A percentile compares a stretch with the other conserved stretches of the same genome.
phyloP scores from a whole-genome alignment of 2,113 vertebrate genomes.

The Sardina pilchardus region DNA sequence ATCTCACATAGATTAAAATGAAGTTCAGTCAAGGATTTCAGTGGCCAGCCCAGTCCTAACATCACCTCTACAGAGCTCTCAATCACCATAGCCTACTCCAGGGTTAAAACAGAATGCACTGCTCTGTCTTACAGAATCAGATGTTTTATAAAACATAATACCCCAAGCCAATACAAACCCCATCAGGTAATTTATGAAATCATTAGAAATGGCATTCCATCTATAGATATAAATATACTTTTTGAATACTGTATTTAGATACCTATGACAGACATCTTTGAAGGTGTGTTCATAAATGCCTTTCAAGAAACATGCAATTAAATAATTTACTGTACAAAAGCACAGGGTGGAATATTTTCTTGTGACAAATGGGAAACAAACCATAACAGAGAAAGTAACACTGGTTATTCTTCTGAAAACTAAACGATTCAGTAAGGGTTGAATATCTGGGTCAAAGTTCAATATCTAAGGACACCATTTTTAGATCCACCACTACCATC shows the following conservation, averaged over 20 bases:
- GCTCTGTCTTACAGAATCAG: slow-evolving; percentile 48
- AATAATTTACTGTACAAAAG: slow-evolving; percentile 75
- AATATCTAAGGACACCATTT: not conserved
- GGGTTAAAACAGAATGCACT: slow-evolving; percentile 29
- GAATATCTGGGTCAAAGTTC: not conserved
- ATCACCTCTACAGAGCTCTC: slow-evolving; percentile 34
- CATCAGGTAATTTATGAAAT: slow-evolving; percentile 51
- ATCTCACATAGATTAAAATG: slow-evolving; percentile 30
- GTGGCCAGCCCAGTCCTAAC: slow-evolving; percentile 39
- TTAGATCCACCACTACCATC: not conserved
- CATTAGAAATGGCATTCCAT: slow-evolving; percentile 39
- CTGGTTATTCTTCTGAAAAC: slow-evolving; percentile 7
- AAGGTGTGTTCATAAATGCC: slow-evolving; percentile 59
- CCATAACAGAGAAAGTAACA: slow-evolving; percentile 49
- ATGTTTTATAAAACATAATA: slow-evolving; percentile 45
- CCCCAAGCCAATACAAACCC: slow-evolving; percentile 42
- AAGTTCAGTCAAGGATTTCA: slow-evolving; percentile 24
- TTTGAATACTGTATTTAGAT: slow-evolving; percentile 57
- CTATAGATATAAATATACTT: slow-evolving; percentile 56
- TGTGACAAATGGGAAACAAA: slow-evolving; percentile 13
- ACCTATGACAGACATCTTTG: slow-evolving; percentile 47
- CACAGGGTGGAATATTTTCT: slow-evolving; percentile 31
- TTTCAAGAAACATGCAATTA: slow-evolving; percentile 62
- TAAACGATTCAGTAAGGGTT: not conserved
- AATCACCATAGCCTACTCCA: slow-evolving; percentile 22